A percentile compares a stretch with the other conserved stretches of the same genome.
phyloP scores from a whole-genome alignment of 2,888 invertebrate genomes.

The Flexamia atlantica region DNA sequence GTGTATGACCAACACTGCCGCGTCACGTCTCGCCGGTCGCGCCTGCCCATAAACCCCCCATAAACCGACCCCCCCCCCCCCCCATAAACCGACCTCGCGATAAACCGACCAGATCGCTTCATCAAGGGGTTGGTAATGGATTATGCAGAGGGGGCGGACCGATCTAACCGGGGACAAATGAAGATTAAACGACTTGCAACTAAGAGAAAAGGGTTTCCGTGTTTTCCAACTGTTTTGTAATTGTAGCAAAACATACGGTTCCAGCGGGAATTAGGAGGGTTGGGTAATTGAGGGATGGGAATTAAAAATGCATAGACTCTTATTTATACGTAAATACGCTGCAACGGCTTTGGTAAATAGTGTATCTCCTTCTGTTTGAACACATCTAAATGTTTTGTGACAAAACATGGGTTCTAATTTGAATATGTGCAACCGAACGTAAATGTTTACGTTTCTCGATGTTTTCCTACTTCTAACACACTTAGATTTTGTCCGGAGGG shows the following conservation, averaged over 20 bases:
- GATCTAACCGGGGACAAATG: constrained; percentile 19
- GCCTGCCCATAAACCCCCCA: constrained; percentile 7
- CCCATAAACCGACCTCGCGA: neutral
- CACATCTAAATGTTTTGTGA: no score
- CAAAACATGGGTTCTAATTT: no score
- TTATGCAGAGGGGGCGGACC: constrained; percentile 38
- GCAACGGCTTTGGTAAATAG: no score
- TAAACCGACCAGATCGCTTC: constrained; percentile 26
- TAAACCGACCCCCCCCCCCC: neutral
- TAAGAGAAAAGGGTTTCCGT: constrained; percentile 45
- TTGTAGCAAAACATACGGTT: neutral
- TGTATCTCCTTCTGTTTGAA: no score
- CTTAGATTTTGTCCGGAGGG: no score
- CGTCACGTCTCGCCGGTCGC: neutral
- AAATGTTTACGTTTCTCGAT: no score
- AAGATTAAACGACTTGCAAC: constrained; percentile 45
- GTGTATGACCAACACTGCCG: neutral
- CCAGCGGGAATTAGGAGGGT: neutral
- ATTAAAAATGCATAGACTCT: neutral
- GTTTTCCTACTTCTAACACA: no score
- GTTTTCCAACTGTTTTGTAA: constrained; percentile 29
- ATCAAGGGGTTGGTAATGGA: constrained; percentile 38
- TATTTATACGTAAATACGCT: no score
- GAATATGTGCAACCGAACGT: no score
- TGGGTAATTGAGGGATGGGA: neutral